A percentile compares a stretch with the other conserved stretches of the same genome.
Conservation (phyloP, 2,888 invertebrate genomes). For the Acanthococcus lagerstroemiae region DNA sequence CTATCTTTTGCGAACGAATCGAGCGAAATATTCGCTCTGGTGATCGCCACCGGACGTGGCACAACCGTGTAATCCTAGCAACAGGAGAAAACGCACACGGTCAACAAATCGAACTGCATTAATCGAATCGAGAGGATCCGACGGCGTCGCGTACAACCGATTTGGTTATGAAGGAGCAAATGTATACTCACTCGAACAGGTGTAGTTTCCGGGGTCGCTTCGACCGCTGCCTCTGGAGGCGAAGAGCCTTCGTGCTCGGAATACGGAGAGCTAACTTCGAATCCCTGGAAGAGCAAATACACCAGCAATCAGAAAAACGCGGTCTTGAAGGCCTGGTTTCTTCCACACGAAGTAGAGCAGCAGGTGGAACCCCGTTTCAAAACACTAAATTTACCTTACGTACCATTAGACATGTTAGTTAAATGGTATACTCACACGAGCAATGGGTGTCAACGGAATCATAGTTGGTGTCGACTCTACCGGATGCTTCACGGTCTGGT, state of each 20-base stretch:
- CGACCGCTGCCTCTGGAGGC: conserved; percentile 77
- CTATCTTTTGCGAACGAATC: background rate
- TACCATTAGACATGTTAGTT: background rate
- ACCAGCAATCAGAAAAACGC: no score
- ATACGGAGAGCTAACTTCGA: conserved; percentile 21
- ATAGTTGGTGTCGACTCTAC: conserved; percentile 42
- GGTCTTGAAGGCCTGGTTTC: no score
- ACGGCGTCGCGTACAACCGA: background rate
- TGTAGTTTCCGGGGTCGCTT: conserved; percentile 81
- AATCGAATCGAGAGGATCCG: no score
- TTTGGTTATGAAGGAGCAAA: background rate
- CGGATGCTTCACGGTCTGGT: conserved; percentile 40
- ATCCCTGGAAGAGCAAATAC: conserved; percentile 4
- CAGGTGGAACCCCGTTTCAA: no score
- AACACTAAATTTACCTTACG: background rate
- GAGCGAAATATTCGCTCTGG: background rate
- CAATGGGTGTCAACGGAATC: conserved; percentile 47
- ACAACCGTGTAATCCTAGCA: background rate
- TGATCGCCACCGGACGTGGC: background rate
- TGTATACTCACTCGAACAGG: conserved; percentile 54
- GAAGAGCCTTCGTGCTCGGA: conserved; percentile 52
- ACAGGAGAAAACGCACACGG: background rate
- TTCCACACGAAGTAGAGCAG: no score
- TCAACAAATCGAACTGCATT: no score
- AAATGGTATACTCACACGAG: conserved; percentile 38